Evolutionary conservation across 1,140 invertebrate species (phyloP).

Genomic region (Leucophenga varia): DNA sequence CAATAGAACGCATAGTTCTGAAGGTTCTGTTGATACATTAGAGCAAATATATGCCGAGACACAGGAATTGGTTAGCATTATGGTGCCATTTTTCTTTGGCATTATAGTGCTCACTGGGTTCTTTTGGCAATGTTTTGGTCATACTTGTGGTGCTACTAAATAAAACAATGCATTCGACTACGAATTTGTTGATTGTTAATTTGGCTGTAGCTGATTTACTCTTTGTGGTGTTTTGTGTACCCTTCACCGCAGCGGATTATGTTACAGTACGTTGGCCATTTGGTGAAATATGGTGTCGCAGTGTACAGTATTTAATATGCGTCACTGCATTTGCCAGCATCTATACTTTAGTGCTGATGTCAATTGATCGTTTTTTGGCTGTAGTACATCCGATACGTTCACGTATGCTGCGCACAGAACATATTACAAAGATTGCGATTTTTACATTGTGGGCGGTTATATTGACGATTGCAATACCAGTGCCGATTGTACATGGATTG

Average conservation of each 20-base stretch:
- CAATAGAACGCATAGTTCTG: too few species aligned
- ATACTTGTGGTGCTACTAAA: slow-evolving; percentile 81
- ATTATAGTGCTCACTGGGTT: slow-evolving; percentile 85
- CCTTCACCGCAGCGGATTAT: slow-evolving; percentile 85
- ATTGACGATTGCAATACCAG: slow-evolving; percentile 71
- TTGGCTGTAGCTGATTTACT: slow-evolving; percentile 86
- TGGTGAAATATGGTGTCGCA: slow-evolving; percentile 85
- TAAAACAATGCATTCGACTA: slow-evolving; percentile 88
- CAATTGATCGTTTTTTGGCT: slow-evolving; percentile 89
- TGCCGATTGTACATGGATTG: slow-evolving; percentile 75
- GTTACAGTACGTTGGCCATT: slow-evolving; percentile 85
- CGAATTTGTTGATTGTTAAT: slow-evolving; percentile 89
- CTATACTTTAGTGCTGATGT: slow-evolving; percentile 95
- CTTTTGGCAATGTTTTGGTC: slow-evolving; percentile 84
- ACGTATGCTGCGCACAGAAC: slow-evolving; percentile 76
- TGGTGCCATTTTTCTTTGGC: slow-evolving; percentile 85
- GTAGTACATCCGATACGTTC: slow-evolving; percentile 91
- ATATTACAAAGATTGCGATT: slow-evolving; percentile 77
- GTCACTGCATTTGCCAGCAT: slow-evolving; percentile 92
- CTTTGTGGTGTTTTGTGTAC: slow-evolving; percentile 94
- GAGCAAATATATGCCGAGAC: too few species aligned
- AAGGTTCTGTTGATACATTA: too few species aligned
- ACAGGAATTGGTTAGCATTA: slow-evolving; percentile 24
- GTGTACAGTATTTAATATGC: slow-evolving; percentile 74
- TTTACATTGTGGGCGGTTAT: slow-evolving; percentile 79